phyloP scores from a whole-genome alignment of 1,140 invertebrate genomes.

The Pentalonia nigronervosa region DNA sequence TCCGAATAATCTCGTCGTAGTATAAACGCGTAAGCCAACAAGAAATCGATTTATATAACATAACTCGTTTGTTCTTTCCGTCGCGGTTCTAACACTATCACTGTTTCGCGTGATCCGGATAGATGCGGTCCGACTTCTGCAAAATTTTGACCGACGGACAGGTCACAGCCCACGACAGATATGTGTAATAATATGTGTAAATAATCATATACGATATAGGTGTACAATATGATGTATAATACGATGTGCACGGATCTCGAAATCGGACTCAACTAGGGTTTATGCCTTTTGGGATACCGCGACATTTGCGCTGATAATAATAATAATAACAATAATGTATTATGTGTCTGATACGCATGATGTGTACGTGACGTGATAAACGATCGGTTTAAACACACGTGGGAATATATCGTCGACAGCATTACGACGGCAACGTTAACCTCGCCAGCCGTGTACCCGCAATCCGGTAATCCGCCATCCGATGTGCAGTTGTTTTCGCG shows the following conservation, averaged over 20 bases:
- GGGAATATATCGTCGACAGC: neutral
- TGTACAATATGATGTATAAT: neutral
- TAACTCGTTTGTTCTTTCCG: neutral
- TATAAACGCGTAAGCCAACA: neutral
- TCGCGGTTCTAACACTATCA: neutral
- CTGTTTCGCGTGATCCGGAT: neutral
- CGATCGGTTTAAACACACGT: neutral
- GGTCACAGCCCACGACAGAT: no score
- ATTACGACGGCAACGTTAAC: neutral
- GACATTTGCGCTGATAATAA: no score
- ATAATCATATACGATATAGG: neutral
- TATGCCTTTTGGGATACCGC: no score
- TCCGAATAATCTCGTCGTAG: neutral
- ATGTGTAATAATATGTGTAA: neutral
- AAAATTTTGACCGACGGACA: neutral
- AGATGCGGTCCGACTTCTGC: neutral
- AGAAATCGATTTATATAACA: slow-evolving; percentile 23
- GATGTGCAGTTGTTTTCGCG: neutral
- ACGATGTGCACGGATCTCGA: neutral
- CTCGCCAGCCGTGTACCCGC: neutral
- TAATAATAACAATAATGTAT: no score
- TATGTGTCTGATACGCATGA: neutral
- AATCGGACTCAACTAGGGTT: no score
- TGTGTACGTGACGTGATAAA: neutral
- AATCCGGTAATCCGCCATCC: neutral